phyloP scores from a whole-genome alignment of 2,113 vertebrate species.

The Pituophis catenifer region DNA sequence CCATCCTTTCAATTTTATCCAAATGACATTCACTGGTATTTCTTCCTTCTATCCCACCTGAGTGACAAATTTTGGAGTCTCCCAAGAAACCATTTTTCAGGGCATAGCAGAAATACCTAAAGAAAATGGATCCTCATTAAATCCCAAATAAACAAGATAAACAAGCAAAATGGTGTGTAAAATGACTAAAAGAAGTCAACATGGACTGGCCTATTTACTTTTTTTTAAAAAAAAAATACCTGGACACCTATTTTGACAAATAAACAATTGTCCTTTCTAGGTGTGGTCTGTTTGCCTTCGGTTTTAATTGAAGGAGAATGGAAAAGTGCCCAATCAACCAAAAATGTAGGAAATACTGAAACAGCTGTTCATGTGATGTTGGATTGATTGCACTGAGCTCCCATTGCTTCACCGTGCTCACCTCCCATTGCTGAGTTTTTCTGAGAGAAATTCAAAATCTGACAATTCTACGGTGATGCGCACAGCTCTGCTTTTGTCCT shows the following conservation, averaged over 20 bases:
- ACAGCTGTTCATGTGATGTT: background rate
- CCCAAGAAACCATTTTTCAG: background rate
- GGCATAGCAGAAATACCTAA: background rate
- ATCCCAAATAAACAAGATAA: background rate
- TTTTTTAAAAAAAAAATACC: too few relatives aligned
- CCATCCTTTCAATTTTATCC: background rate
- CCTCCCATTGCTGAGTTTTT: too few relatives aligned
- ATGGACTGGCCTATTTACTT: background rate
- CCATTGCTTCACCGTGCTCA: background rate
- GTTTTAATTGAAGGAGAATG: background rate
- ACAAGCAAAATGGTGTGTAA: background rate
- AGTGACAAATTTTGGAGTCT: background rate
- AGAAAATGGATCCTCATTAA: background rate
- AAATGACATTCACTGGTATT: background rate
- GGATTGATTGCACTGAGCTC: background rate
- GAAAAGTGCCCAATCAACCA: background rate
- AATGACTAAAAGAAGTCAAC: background rate
- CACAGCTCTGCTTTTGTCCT: accelerated
- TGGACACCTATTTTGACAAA: background rate
- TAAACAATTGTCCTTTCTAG: background rate
- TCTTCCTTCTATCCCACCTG: background rate
- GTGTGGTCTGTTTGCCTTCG: background rate
- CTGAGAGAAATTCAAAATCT: background rate
- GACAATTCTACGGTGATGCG: background rate
- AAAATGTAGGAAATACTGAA: background rate